phyloP scores from a whole-genome alignment of 2,797 vertebrate species.

The Lophotriccus pileatus region DNA sequence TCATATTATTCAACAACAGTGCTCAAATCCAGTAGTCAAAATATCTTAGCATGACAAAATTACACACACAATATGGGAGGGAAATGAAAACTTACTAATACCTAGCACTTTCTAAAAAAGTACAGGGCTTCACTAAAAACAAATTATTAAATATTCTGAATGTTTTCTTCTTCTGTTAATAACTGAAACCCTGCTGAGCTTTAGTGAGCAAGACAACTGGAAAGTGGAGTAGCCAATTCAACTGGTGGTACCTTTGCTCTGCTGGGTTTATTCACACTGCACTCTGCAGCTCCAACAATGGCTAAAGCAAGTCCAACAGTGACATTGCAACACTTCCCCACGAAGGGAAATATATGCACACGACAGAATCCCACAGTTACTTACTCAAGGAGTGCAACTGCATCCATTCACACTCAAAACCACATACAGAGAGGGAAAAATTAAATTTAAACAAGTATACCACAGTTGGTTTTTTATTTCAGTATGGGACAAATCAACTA shows the following conservation, averaged over 20 bases:
- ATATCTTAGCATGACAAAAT: neutral
- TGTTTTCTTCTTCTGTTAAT: slow-evolving; percentile 26
- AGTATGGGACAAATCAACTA: neutral
- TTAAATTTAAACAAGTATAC: slow-evolving; percentile 1
- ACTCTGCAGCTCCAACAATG: slow-evolving; percentile 23
- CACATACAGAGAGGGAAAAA: neutral
- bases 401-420: slow-evolving; percentile 63
- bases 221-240: neutral
- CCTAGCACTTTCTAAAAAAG: neutral
- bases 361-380: neutral
- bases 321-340: slow-evolving; percentile 30
- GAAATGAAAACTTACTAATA: neutral
- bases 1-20: neutral
- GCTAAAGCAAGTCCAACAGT: slow-evolving; percentile 37
- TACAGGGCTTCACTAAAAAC: slow-evolving; percentile 18
- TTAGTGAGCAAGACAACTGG: slow-evolving; percentile 25
- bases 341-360: neutral
- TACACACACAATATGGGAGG: neutral
- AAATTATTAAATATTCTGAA: neutral
- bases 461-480: slow-evolving; percentile 19
- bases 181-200: slow-evolving; percentile 38
- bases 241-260: slow-evolving; percentile 3
- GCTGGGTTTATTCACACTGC: neutral
- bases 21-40: slow-evolving; percentile 19
- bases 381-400: slow-evolving; percentile 53